Conservation (phyloP, 2,888 invertebrate species). For the Sarcophaga subvicina region DNA sequence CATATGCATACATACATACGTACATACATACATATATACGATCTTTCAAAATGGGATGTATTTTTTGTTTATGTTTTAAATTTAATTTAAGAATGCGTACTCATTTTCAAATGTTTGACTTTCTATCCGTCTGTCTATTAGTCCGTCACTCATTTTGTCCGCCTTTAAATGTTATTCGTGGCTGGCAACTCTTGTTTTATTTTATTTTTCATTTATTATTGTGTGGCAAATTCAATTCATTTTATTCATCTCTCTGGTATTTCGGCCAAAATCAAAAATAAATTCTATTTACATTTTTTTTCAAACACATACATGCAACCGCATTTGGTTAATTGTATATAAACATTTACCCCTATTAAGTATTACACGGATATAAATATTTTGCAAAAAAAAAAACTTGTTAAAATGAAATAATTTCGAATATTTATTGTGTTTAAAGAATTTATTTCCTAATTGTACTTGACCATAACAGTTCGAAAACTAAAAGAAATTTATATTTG, state of each 20-base stretch:
- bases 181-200: slow-evolving; percentile 35
- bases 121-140: no score
- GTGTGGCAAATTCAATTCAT: slow-evolving; percentile 24
- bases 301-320: not conserved
- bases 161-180: slow-evolving; percentile 2
- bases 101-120: slow-evolving; percentile 9
- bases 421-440: slow-evolving; percentile 34
- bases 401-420: slow-evolving; percentile 41
- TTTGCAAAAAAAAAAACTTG: not conserved
- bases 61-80: slow-evolving; percentile 39
- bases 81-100: slow-evolving; percentile 24
- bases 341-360: not conserved
- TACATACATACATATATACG: no score
- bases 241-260: slow-evolving; percentile 62
- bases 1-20: no score
- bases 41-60: not conserved
- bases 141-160: not conserved
- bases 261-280: slow-evolving; percentile 52
- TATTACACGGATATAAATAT: not conserved
- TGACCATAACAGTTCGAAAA: slow-evolving; percentile 50
- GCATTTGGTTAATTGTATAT: not conserved
- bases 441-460: slow-evolving; percentile 75
- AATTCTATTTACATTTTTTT: not conserved
- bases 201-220: slow-evolving; percentile 27
- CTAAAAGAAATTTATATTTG: slow-evolving; percentile 17